phyloP scores from a whole-genome alignment of 2,888 invertebrate species.

The Achlya flavicornis region DNA sequence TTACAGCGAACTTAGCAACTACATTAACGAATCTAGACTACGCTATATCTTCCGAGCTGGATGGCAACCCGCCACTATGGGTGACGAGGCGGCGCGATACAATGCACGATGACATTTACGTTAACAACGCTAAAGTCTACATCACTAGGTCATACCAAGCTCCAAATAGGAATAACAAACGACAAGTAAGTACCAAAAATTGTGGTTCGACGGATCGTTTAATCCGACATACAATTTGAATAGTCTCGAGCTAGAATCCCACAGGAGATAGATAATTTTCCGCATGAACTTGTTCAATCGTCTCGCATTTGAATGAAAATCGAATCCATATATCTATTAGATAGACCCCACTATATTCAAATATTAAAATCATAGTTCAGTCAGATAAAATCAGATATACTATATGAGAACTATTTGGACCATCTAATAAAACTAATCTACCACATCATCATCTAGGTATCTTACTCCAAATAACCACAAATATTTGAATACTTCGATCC shows the following conservation, averaged over 20 bases:
- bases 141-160: conserved; percentile 87
- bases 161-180: conserved; percentile 76
- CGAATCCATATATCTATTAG: background rate
- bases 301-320: background rate
- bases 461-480: background rate
- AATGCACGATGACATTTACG: conserved; percentile 89
- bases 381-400: no score
- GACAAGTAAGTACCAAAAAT: conserved; percentile 58
- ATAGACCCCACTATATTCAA: background rate
- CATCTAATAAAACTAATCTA: no score
- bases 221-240: background rate
- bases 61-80: conserved; percentile 94
- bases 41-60: conserved; percentile 89
- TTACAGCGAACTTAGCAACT: conserved; percentile 90
- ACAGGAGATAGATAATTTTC: background rate
- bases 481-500: background rate
- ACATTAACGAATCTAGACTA: conserved; percentile 87
- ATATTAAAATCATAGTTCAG: no score
- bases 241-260: background rate
- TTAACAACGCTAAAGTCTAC: conserved; percentile 93
- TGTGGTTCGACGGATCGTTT: background rate
- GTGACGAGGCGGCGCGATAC: conserved; percentile 87
- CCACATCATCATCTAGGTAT: no score
- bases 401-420: background rate
- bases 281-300: conserved; percentile 6